phyloP scores from a whole-genome alignment of 2,888 invertebrate genomes.

The Xestia ashworthii region DNA sequence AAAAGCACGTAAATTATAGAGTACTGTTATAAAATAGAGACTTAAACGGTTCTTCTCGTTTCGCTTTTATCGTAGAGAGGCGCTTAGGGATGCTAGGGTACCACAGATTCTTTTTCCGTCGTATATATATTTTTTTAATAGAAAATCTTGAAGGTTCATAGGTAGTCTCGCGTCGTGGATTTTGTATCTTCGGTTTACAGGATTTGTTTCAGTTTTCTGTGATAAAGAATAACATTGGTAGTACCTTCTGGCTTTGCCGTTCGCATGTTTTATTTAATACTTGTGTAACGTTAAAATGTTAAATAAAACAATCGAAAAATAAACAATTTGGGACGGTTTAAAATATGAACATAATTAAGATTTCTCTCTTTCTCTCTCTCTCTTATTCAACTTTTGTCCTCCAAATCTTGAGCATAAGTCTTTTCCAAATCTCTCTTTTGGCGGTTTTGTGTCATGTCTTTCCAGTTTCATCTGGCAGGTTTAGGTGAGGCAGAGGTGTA shows the following conservation, averaged over 20 bases:
- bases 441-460: too few species aligned
- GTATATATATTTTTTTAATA: constrained; percentile 62
- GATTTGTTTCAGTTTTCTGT: constrained; percentile 24
- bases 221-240: constrained; percentile 22
- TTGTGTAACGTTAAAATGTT: neutral
- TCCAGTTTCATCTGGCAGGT: too few species aligned
- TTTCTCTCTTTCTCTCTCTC: too few species aligned
- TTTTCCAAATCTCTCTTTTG: too few species aligned
- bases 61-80: constrained; percentile 69
- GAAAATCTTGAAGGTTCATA: constrained; percentile 32
- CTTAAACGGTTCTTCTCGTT: constrained; percentile 76
- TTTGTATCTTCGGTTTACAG: constrained; percentile 23
- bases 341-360: neutral
- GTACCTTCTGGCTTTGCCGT: neutral
- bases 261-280: neutral
- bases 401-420: too few species aligned
- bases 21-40: constrained; percentile 74
- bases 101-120: constrained; percentile 30
- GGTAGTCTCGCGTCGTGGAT: constrained; percentile 24
- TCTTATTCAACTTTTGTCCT: too few species aligned
- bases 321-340: neutral
- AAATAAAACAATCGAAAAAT: neutral
- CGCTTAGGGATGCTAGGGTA: constrained; percentile 73
- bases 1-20: constrained; percentile 71
- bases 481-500: too few species aligned